Evolutionary conservation across 1,140 invertebrate genomes (phyloP).

Genomic region (Tribolium madens): DNA sequence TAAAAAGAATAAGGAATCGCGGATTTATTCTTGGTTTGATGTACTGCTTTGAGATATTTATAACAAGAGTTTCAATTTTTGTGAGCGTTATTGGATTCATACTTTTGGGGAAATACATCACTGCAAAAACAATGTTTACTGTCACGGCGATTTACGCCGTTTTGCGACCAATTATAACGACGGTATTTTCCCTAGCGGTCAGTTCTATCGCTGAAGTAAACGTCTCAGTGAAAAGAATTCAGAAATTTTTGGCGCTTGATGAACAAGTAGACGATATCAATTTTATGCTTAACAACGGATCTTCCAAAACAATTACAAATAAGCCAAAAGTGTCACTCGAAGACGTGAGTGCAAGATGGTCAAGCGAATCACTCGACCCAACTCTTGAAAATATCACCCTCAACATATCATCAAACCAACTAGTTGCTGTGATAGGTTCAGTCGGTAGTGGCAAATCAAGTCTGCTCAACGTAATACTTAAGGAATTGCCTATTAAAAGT

Average conservation of each 20-base stretch:
- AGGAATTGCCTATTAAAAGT: constrained; percentile 74
- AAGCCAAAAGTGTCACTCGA: constrained; percentile 41
- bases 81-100: constrained; percentile 82
- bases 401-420: constrained; percentile 63
- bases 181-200: constrained; percentile 76
- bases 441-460: constrained; percentile 89
- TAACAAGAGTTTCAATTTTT: constrained; percentile 83
- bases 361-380: constrained; percentile 45
- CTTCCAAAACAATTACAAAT: background rate
- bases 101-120: constrained; percentile 75
- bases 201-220: constrained; percentile 73
- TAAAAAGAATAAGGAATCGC: constrained; percentile 75
- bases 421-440: constrained; percentile 80
- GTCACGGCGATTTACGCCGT: constrained; percentile 81
- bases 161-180: constrained; percentile 77
- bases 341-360: constrained; percentile 53
- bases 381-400: constrained; percentile 51
- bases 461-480: constrained; percentile 76
- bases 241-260: constrained; percentile 76
- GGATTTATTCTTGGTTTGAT: constrained; percentile 80
- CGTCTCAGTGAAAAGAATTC: constrained; percentile 77
- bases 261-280: constrained; percentile 63
- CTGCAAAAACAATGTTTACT: constrained; percentile 82
- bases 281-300: constrained; percentile 62
- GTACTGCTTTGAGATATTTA: constrained; percentile 79